Evolutionary conservation across 92 coral and sea anemone genomes (phyloP).

Genomic region (Umimayanthus chanpuru): DNA sequence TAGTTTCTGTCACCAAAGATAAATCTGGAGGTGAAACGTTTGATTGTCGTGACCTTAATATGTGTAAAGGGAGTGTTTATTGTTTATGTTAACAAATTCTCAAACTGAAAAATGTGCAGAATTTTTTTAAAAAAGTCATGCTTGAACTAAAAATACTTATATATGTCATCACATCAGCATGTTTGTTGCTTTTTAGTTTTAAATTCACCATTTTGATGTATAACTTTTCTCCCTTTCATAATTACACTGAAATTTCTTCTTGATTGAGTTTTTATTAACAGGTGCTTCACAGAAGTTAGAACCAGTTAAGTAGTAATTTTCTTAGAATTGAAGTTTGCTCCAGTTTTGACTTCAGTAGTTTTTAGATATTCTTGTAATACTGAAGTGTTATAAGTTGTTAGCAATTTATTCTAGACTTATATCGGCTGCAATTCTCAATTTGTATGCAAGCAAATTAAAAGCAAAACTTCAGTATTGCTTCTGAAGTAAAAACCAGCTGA

Average conservation of each 20-base stretch:
- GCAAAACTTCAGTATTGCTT: not conserved
- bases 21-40: not conserved
- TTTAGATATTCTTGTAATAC: not conserved
- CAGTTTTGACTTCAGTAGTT: not conserved
- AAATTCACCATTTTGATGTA: not conserved
- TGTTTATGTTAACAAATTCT: not conserved
- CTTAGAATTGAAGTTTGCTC: not conserved
- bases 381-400: too few relatives aligned
- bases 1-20: too few relatives aligned
- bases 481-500: not conserved
- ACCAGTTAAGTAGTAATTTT: too few relatives aligned
- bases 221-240: not conserved
- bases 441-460: too few relatives aligned
- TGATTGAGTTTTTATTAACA: not conserved
- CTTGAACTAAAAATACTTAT: not conserved
- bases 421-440: not conserved
- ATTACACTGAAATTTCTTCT: not conserved
- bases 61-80: not conserved
- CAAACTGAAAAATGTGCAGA: not conserved
- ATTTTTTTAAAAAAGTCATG: not conserved
- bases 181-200: not conserved
- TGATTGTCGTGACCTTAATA: not conserved
- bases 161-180: not conserved
- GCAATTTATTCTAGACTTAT: too few relatives aligned
- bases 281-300: not conserved